A percentile compares a stretch with the other conserved stretches of the same genome.
phyloP scores from a whole-genome alignment of 2,888 invertebrate genomes.

The Drosophila yooni region DNA sequence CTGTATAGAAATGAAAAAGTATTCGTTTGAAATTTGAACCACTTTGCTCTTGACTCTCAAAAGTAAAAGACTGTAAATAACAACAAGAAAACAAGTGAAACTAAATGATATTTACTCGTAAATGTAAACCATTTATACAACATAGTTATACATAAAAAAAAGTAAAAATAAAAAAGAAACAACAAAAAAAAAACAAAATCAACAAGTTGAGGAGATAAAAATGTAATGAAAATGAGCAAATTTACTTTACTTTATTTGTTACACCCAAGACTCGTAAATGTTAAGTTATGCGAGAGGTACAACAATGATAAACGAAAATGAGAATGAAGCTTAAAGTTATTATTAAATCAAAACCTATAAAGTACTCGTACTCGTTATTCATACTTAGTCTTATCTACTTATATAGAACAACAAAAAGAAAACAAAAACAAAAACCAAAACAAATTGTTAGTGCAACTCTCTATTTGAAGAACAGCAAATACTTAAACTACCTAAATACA shows the following conservation, averaged over 20 bases:
- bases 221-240: slow-evolving; percentile 42
- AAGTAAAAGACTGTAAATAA: slow-evolving; percentile 80
- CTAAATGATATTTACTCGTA: slow-evolving; percentile 73
- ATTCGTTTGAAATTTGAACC: slow-evolving; percentile 57
- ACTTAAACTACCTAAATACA: slow-evolving; percentile 44
- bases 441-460: slow-evolving; percentile 62
- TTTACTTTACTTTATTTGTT: slow-evolving; percentile 64
- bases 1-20: slow-evolving; percentile 41
- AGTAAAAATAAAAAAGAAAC: background rate
- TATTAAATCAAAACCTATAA: slow-evolving; percentile 73
- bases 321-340: slow-evolving; percentile 59
- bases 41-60: slow-evolving; percentile 81
- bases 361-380: slow-evolving; percentile 48
- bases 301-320: slow-evolving; percentile 20
- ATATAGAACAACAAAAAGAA: slow-evolving; percentile 18
- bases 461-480: slow-evolving; percentile 26
- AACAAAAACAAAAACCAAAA: background rate
- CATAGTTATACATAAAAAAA: slow-evolving; percentile 34
- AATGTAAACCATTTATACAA: slow-evolving; percentile 61
- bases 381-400: slow-evolving; percentile 49
- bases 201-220: slow-evolving; percentile 14
- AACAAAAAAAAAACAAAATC: background rate
- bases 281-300: slow-evolving; percentile 42
- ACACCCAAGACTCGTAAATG: slow-evolving; percentile 38
- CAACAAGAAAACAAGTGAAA: slow-evolving; percentile 62